Percentiles rank a stretch among this genome's conserved stretches.
These are phyloP conservation scores for Cotesia glomerata DNA, from an alignment of 1,140 invertebrate genomes.

Conservation along the genomic window DNA sequence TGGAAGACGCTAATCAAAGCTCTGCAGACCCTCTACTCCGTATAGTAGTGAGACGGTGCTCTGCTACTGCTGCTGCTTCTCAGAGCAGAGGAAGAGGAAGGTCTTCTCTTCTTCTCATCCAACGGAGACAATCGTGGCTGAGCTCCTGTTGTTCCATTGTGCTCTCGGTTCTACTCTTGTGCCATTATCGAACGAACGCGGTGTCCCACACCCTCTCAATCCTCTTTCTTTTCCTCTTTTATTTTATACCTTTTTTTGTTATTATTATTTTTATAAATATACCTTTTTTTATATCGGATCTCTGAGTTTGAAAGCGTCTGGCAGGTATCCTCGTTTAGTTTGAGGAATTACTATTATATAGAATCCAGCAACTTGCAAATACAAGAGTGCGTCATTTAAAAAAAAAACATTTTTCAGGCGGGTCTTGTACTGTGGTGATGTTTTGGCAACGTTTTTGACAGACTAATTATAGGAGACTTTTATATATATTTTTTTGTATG, in stretches of 20 bases:
- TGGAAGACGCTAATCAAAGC: conserved; percentile 28
- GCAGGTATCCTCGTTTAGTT: conserved; percentile 7
- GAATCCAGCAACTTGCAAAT: not conserved
- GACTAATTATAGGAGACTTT: not conserved
- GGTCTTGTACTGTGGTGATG: not conserved
- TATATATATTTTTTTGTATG: not conserved
- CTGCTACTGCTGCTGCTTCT: not conserved
- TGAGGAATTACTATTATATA: conserved; percentile 14
- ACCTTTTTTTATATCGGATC: not conserved
- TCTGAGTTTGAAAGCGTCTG: conserved; percentile 21
- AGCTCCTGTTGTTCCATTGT: conserved; percentile 27
- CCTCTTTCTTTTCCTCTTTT: not conserved
- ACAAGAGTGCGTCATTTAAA: conserved; percentile 14
- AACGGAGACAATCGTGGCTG: conserved; percentile 28
- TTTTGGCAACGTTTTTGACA: not conserved
- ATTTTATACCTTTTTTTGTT: not conserved
- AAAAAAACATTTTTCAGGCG: not conserved
- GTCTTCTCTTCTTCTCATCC: conserved; percentile 26
- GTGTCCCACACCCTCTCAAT: conserved; percentile 22
- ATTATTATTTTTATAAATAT: not conserved
- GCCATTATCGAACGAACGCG: conserved; percentile 27
- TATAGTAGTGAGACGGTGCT: not conserved
- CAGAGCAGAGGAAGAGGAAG: conserved; percentile 10
- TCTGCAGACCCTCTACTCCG: no score
- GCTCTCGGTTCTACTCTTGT: not conserved